Base-by-base conservation (phyloP, 1,140 invertebrate genomes). In the Ceratosolen fusciceps region DNA sequence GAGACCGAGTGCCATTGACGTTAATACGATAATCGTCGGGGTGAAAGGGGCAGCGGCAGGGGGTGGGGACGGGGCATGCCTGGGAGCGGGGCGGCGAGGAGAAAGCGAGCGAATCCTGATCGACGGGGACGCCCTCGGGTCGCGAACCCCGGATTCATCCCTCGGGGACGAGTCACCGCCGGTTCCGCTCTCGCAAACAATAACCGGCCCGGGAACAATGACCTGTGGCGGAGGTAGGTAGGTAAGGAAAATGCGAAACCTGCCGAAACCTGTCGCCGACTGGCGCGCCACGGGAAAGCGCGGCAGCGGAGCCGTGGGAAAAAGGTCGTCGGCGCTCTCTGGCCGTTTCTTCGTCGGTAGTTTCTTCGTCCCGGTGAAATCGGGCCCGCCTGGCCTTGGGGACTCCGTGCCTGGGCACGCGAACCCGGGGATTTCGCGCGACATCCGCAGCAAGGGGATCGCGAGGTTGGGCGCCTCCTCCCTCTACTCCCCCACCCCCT, bases 381-480 rank as follows among this genome's bases (percentile, higher is more conserved):
- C 71, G 60, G 14, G 60, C 60, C 31, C 60, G 37, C 5, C 67
- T 39, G 56, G 5, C 56, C 26, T 10, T 29, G 24, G 12, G 2
- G 1, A 21, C 7, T 65, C 60, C 58, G 58, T 65, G 73, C 60
- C 73, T 65, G 16, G 26, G 39, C 73, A 65, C 74, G 47, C 62
- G 49, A 34, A 19, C 31, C 43, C 74, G 62, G 29, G 47, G 43
- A 65, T 47, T 62, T 52, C 62, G 47, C 52, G 43, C 47, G 43
- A 0, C 67, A 4, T 16, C 39, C 39, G 67, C 37, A 47, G 67
- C 37, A 47, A 68, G 49, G 21, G 39, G 71, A 31, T 21, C 49
- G 71, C 52, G 71, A 49, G 16, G 71, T 19, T 19, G 56, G 73
- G 43, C 37, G 52, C 60, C 77, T 77, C 79, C 84, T 85, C n/a